Conservation (phyloP, 1,140 invertebrate species). For the Wasmannia auropunctata region DNA sequence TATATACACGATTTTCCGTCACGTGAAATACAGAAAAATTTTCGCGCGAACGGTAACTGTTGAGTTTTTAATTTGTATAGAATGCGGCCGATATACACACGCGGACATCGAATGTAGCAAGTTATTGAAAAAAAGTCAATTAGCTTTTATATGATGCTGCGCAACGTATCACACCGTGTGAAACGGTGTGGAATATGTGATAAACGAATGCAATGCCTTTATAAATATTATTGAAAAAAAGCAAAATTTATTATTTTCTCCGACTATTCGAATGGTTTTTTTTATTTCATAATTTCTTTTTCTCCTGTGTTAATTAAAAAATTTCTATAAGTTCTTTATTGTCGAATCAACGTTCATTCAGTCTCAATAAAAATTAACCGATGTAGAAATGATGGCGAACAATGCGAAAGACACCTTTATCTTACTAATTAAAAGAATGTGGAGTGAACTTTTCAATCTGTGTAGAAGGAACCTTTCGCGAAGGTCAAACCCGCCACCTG, state of each 20-base stretch:
- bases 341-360: background rate
- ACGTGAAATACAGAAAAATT: slow-evolving; percentile 21
- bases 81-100: background rate
- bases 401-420: background rate
- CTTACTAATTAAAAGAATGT: slow-evolving; percentile 8
- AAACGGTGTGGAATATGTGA: slow-evolving; percentile 21
- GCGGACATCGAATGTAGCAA: background rate
- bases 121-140: slow-evolving; percentile 38
- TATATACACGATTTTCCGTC: slow-evolving; percentile 6
- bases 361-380: background rate
- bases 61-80: slow-evolving; percentile 50
- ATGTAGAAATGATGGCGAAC: background rate
- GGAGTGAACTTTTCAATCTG: slow-evolving; percentile 36
- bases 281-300: background rate
- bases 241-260: background rate
- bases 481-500: slow-evolving; percentile 70
- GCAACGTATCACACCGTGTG: slow-evolving; percentile 31
- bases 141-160: slow-evolving; percentile 2
- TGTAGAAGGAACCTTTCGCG: slow-evolving; percentile 38
- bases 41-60: slow-evolving; percentile 12
- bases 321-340: background rate
- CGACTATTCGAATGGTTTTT: background rate
- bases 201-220: slow-evolving; percentile 27
- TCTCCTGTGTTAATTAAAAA: background rate
- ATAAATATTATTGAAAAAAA: slow-evolving; percentile 6